Evolutionary conservation across 2,888 invertebrate genomes (phyloP).

Genomic region (Alviniconcha strummeri): DNA sequence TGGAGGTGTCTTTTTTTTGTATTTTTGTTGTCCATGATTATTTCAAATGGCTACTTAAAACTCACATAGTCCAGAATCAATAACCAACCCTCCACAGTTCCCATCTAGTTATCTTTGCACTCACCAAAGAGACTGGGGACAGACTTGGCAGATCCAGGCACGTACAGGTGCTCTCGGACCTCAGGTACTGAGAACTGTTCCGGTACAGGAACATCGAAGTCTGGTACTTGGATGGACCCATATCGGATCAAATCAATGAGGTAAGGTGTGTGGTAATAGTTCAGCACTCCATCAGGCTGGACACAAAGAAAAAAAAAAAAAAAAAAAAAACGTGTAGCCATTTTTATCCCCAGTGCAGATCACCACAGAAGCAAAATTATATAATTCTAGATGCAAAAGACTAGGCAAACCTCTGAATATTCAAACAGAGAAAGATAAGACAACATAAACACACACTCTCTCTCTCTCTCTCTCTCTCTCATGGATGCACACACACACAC

Average conservation of each 20-base stretch:
- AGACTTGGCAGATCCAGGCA: conserved; percentile 92
- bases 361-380: background rate
- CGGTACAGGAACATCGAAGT: conserved; percentile 96
- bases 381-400: background rate
- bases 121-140: conserved; percentile 76
- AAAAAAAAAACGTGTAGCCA: too few relatives aligned
- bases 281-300: conserved; percentile 87
- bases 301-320: conserved; percentile 22
- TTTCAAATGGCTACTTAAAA: too few relatives aligned
- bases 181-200: conserved; percentile 94
- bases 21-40: too few relatives aligned
- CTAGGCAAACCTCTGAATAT: background rate
- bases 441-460: background rate
- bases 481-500: background rate
- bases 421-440: background rate
- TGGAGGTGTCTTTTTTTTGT: too few relatives aligned
- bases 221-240: conserved; percentile 88
- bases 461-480: too few relatives aligned
- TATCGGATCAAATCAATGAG: conserved; percentile 91
- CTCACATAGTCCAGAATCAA: too few relatives aligned
- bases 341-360: background rate
- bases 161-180: conserved; percentile 91
- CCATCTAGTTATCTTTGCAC: conserved; percentile 30
- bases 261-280: conserved; percentile 93
- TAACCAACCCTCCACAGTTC: too few relatives aligned